Base-by-base conservation (phyloP, 2,797 vertebrate species). In the Leptatherina wallacei region DNA sequence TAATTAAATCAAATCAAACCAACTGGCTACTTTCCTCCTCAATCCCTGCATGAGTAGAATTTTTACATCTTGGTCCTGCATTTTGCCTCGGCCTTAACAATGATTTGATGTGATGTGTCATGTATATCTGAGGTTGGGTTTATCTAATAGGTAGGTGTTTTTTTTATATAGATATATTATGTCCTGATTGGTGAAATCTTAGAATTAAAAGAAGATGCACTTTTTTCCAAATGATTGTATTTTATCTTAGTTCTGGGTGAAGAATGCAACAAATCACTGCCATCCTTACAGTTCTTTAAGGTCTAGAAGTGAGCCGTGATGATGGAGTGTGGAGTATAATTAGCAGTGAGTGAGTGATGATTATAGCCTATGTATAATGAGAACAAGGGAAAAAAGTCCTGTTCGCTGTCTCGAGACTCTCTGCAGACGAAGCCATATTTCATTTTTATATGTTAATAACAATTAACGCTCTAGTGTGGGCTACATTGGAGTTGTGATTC, bases 341-440 rank as follows among this genome's bases (percentile, higher is more conserved):
- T 87, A 84, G 78, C 54, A 42, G 59, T 73, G 66, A 86, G 70
- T 69, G 69, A 85, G 68, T 62, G 65, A 75, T 82, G 82, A 87
- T 89, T 87, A 83, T 61, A 84, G 80, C 57, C 71, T 76, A 71
- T 81, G 65, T 65, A 57, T 75, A 78, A 88, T 63, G 60, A 29
- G 30, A 75, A 70, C 29, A 62, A 70, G 33, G 20, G 67, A 22
- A 52, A 75, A 75, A 71, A 75, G 64, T 76, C 13, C 35, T 47
- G 67, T 67, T 66, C 14, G 0, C 6, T 2, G 36, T 62, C 76
- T 83, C 61, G 58, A 82, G 78, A 73, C 75, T 75, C 69, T 75
- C 66, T 55, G 33, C 52, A 65, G 58, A 71, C 66, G 72, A 6
- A 61, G 42, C 58, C 63, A 73, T 61, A 71, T 82, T 88, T 75